phyloP scores from a whole-genome alignment of 2,113 vertebrate genomes.

The Hoplias malabaricus region DNA sequence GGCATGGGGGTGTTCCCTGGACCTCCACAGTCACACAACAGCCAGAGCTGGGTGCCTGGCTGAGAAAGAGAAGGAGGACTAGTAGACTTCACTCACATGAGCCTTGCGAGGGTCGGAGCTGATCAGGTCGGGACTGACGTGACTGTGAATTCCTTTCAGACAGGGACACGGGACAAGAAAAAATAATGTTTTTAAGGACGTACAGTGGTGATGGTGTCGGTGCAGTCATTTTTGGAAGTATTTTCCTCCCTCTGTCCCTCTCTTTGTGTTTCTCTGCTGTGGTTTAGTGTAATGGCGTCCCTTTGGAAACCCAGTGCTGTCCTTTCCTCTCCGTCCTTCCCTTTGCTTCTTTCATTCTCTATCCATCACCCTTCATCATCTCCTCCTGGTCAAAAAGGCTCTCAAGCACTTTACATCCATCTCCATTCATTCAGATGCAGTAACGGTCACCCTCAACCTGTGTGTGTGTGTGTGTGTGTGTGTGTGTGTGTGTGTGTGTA shows the following conservation, averaged over 20 bases:
- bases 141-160: conserved; percentile 65
- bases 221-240: conserved; percentile 41
- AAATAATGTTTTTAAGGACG: conserved; percentile 40
- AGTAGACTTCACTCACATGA: conserved; percentile 51
- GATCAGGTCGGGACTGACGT: conserved; percentile 52
- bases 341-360: conserved; percentile 56
- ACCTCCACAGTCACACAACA: conserved; percentile 79
- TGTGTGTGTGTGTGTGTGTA: too few species aligned
- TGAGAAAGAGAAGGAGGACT: conserved; percentile 43
- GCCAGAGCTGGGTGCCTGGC: conserved; percentile 95
- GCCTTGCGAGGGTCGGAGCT: conserved; percentile 37
- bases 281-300: conserved; percentile 39
- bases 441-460: conserved; percentile 59
- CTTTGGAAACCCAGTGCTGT: conserved; percentile 37
- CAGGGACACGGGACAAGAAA: conserved; percentile 57
- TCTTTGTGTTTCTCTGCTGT: conserved; percentile 47
- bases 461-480: too few species aligned
- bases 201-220: conserved; percentile 40
- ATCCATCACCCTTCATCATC: conserved; percentile 48
- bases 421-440: conserved; percentile 67
- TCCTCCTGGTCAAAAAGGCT: conserved; percentile 63
- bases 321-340: conserved; percentile 52
- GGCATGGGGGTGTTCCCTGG: conserved; percentile 79
- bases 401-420: conserved; percentile 77
- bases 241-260: conserved; percentile 20